A percentile compares a stretch with the other conserved stretches of the same genome.
These are phyloP conservation scores for Gryon sp. DNA, from an alignment of 1,140 invertebrate genomes.

Conservation along the genomic window DNA sequence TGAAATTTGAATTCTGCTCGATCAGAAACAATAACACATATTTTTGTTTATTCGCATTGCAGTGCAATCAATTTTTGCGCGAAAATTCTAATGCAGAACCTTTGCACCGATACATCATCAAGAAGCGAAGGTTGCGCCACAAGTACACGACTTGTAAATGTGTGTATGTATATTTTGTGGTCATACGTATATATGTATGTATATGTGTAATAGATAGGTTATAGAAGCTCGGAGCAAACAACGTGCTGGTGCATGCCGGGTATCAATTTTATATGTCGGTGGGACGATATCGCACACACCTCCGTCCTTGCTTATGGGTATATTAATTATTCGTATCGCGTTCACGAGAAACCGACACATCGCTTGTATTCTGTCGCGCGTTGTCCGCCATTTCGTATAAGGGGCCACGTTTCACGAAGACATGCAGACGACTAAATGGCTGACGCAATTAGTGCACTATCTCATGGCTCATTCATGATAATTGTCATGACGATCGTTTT, in stretches of 20 bases:
- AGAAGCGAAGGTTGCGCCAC: constrained; percentile 45
- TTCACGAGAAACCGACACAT: constrained; percentile 56
- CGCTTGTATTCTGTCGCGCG: constrained; percentile 59
- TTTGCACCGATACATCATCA: constrained; percentile 46
- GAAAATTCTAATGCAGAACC: constrained; percentile 45
- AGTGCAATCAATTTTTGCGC: constrained; percentile 47
- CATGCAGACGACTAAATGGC: constrained; percentile 47
- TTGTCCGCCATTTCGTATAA: constrained; percentile 61
- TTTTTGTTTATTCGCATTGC: constrained; percentile 32
- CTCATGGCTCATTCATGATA: constrained; percentile 18
- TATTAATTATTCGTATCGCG: constrained; percentile 72
- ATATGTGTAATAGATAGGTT: constrained; percentile 60
- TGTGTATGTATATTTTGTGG: constrained; percentile 36
- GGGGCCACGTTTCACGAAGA: constrained; percentile 48
- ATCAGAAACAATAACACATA: constrained; percentile 10
- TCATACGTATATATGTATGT: too few species aligned
- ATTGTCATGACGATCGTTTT: constrained; percentile 29
- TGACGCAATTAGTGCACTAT: constrained; percentile 46
- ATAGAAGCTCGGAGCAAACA: constrained; percentile 50
- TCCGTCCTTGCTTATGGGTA: constrained; percentile 66
- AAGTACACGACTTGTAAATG: neutral
- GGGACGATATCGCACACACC: constrained; percentile 61
- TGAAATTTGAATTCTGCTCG: neutral
- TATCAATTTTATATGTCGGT: constrained; percentile 70
- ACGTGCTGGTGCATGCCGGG: constrained; percentile 53